Conservation (phyloP, 2,113 vertebrate genomes). For the Suncus etruscus region DNA sequence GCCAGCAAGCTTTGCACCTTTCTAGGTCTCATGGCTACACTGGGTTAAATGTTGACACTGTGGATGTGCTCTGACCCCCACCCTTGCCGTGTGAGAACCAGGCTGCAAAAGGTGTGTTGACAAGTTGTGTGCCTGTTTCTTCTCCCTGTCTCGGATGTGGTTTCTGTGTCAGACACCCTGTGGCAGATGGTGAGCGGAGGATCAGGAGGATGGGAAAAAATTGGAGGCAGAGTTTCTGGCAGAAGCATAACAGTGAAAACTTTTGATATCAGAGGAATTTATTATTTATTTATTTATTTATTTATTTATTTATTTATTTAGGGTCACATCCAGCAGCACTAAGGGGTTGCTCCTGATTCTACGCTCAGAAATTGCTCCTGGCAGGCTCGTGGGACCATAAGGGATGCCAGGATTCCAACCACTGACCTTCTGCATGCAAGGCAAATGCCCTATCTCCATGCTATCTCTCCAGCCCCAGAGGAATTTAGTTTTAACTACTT, state of each 20-base stretch:
- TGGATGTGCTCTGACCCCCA: constrained; percentile 11
- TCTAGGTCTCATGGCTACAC: background rate
- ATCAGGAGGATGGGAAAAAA: background rate
- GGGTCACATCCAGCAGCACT: too few relatives aligned
- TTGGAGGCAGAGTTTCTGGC: constrained; percentile 46
- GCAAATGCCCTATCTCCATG: too few relatives aligned
- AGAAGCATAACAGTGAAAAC: constrained; percentile 60
- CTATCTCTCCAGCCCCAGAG: too few relatives aligned
- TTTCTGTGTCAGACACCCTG: constrained; percentile 77
- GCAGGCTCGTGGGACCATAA: too few relatives aligned
- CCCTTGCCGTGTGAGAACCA: background rate
- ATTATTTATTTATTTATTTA: too few relatives aligned
- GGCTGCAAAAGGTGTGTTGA: constrained; percentile 61
- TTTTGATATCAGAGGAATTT: constrained; percentile 56
- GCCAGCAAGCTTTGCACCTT: background rate
- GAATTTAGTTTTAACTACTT: too few relatives aligned
- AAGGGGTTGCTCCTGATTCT: too few relatives aligned
- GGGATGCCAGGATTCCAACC: too few relatives aligned
- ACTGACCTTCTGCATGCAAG: too few relatives aligned
- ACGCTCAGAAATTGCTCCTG: too few relatives aligned
- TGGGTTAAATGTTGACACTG: background rate
- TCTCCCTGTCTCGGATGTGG: constrained; percentile 68
- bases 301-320: too few relatives aligned
- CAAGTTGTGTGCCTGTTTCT: constrained; percentile 72
- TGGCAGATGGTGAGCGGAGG: constrained; percentile 71